A percentile compares a stretch with the other conserved stretches of the same genome.
These are phyloP conservation scores for Lutjanus erythropterus DNA, from an alignment of 2,113 vertebrate genomes.

Conservation along the genomic window DNA sequence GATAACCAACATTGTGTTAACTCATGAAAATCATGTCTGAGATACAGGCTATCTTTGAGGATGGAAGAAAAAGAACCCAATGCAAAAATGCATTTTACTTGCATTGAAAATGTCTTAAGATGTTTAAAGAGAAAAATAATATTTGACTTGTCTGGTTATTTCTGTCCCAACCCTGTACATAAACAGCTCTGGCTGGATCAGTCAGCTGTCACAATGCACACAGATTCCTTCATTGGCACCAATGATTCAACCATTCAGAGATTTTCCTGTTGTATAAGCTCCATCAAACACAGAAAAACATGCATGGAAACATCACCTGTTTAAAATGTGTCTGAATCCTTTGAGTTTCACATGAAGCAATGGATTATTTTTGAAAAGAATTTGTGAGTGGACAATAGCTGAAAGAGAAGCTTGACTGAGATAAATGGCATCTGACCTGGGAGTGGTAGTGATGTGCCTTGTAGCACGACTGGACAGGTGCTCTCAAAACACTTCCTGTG, in stretches of 20 bases:
- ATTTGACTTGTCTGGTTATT: no score
- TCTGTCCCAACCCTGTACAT: no score
- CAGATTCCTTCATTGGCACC: neutral
- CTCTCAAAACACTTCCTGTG: constrained; percentile 71
- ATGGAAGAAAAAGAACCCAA: no score
- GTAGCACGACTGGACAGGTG: constrained; percentile 66
- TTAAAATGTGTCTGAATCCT: neutral
- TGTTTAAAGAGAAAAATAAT: no score
- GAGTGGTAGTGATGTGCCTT: constrained; percentile 73
- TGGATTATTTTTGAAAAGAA: neutral
- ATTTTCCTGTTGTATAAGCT: neutral
- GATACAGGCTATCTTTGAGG: no score
- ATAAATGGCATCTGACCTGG: constrained; percentile 79
- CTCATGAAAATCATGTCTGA: no score
- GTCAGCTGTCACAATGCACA: neutral
- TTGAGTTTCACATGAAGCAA: neutral
- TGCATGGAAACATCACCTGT: neutral
- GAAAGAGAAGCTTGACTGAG: constrained; percentile 75
- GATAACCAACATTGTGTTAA: no score
- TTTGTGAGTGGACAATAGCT: constrained; percentile 48
- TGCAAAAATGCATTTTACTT: no score
- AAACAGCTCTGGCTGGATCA: neutral
- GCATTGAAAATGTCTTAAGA: no score
- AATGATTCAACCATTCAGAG: constrained; percentile 9
- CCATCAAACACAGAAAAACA: neutral